Evolutionary conservation across 2,888 invertebrate species (phyloP).

Genomic region (Diachrysia chrysitis): DNA sequence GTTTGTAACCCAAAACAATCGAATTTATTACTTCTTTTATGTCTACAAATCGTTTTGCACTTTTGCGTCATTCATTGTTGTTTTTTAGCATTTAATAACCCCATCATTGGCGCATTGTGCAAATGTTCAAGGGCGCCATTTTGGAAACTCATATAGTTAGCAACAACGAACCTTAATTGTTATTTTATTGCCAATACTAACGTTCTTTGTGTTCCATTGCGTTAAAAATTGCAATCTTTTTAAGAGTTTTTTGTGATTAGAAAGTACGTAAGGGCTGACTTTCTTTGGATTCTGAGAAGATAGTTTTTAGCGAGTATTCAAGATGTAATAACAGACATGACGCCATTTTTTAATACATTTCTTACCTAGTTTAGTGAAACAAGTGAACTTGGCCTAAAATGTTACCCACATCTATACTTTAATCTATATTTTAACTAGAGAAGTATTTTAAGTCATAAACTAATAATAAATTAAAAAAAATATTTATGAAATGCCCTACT

Average conservation of each 20-base stretch:
- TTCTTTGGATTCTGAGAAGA: conserved; percentile 57
- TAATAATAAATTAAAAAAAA: too few relatives aligned
- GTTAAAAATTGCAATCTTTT: conserved; percentile 69
- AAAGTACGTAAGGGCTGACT: conserved; percentile 70
- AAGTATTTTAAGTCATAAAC: too few relatives aligned
- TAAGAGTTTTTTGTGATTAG: conserved; percentile 68
- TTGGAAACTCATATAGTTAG: conserved; percentile 51
- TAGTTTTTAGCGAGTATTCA: conserved; percentile 21
- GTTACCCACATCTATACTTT: too few relatives aligned
- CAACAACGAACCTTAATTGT: conserved; percentile 58
- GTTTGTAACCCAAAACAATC: conserved; percentile 25
- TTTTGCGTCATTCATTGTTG: conserved; percentile 54
- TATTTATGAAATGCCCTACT: too few relatives aligned
- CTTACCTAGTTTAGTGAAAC: background rate
- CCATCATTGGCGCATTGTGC: conserved; percentile 61
- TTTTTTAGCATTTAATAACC: conserved; percentile 65
- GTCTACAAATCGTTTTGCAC: conserved; percentile 20
- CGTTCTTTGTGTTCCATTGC: conserved; percentile 45
- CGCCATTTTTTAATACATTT: background rate
- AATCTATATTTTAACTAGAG: too few relatives aligned
- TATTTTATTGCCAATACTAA: conserved; percentile 57
- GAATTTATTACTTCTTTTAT: conserved; percentile 28
- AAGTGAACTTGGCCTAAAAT: background rate
- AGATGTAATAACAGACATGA: background rate
- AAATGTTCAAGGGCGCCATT: conserved; percentile 58